phyloP scores from a whole-genome alignment of 2,797 vertebrate species.

The Neomorphus geoffroyi region DNA sequence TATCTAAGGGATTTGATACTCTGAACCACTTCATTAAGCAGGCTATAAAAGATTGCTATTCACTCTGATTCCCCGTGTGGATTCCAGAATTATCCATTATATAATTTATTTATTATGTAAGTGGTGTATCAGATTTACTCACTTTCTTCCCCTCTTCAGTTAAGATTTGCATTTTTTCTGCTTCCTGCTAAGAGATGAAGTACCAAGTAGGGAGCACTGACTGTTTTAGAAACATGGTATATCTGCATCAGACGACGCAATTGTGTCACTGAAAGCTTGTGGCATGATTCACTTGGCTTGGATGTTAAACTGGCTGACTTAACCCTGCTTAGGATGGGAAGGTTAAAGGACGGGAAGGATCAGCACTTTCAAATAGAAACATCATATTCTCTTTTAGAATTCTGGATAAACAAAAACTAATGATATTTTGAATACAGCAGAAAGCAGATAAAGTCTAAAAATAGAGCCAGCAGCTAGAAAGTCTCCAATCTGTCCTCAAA shows the following conservation, averaged over 20 bases:
- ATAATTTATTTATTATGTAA: background rate
- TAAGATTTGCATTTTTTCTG: background rate
- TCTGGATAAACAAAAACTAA: slow-evolving; percentile 14
- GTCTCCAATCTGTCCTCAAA: background rate
- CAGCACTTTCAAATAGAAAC: background rate
- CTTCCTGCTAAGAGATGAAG: background rate
- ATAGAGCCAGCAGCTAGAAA: background rate
- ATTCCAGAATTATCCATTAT: background rate
- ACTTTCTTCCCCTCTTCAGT: background rate
- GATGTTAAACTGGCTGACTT: background rate
- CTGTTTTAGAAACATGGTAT: background rate
- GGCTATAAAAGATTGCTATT: background rate
- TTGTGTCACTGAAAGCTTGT: background rate
- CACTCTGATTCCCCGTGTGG: background rate
- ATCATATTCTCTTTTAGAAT: background rate
- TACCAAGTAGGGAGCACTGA: background rate
- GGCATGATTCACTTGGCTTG: background rate
- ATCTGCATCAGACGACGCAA: background rate
- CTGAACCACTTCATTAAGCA: background rate
- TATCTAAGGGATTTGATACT: background rate
- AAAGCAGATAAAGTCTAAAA: background rate
- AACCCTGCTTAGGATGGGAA: background rate
- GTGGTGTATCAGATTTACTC: background rate
- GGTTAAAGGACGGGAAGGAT: background rate
- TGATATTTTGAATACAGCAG: background rate